A percentile compares a stretch with the other conserved stretches of the same genome.
These are phyloP conservation scores for Beroe forskalii DNA, from an alignment of 37 sponge, comb jelly and placozoan species.

Conservation along the genomic window DNA sequence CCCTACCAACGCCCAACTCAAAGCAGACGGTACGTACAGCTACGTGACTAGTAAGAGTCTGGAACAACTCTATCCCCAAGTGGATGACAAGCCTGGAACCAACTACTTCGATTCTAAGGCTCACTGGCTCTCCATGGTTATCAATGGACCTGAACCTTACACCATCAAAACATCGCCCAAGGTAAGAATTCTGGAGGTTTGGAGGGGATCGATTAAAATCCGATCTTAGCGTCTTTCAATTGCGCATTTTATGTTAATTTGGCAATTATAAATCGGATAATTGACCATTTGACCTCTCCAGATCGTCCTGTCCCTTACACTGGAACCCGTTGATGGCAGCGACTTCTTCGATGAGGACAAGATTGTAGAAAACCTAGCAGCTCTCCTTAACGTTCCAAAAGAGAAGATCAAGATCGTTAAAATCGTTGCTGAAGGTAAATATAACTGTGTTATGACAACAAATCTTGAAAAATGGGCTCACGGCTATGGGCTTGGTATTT, in stretches of 20 bases:
- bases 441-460: no score
- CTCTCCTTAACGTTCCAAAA: conserved; percentile 73
- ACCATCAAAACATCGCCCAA: conserved; percentile 62
- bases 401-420: conserved; percentile 79
- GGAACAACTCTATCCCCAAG: neutral
- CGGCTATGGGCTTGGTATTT: no score
- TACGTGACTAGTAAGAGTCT: conserved; percentile 19
- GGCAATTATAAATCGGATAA: no score
- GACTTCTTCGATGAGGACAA: conserved; percentile 87
- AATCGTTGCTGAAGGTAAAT: conserved; percentile 64
- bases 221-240: no score
- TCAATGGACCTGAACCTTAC: conserved; percentile 28
- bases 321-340: conserved; percentile 73
- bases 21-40: conserved; percentile 5
- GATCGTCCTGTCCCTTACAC: conserved; percentile 64
- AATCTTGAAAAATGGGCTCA: no score
- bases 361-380: conserved; percentile 78
- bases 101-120: conserved; percentile 44
- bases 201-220: no score
- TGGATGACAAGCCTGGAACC: neutral
- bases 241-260: no score
- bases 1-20: conserved; percentile 47
- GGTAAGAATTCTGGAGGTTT: no score
- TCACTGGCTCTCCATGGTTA: conserved; percentile 37
- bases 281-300: neutral